Evolutionary conservation across 2,113 vertebrate genomes (phyloP).

Genomic region (Phalacrocorax brasilianus): DNA sequence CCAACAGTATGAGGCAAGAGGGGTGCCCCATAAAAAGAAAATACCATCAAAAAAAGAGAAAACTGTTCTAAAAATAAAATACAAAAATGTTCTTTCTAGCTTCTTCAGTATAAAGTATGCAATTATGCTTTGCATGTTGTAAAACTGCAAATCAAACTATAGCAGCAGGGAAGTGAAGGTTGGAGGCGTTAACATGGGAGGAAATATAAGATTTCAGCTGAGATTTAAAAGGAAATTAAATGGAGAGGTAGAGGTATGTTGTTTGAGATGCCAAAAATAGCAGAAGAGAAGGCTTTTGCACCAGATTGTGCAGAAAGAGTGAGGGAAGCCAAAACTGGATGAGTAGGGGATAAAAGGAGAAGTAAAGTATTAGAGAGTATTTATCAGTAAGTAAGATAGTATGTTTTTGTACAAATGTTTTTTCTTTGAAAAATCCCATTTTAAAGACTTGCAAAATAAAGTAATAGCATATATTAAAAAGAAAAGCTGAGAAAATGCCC

Average conservation of each 20-base stretch:
- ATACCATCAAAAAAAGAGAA: neutral
- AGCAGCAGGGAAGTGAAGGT: neutral
- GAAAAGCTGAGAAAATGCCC: neutral
- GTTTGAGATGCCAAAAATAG: neutral
- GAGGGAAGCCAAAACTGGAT: neutral
- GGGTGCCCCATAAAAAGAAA: neutral
- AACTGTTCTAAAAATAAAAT: neutral
- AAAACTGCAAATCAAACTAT: neutral
- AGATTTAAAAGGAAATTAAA: conserved; percentile 9
- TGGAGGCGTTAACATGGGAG: neutral
- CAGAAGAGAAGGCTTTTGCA: neutral
- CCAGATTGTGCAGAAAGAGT: neutral
- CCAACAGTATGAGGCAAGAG: neutral
- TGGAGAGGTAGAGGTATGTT: neutral
- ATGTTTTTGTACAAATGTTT: neutral
- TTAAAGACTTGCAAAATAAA: neutral
- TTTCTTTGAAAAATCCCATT: neutral
- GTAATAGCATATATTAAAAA: neutral
- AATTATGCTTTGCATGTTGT: neutral
- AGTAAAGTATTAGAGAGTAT: neutral
- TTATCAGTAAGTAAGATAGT: neutral
- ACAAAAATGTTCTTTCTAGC: neutral
- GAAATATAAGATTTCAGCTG: neutral
- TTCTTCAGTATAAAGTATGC: neutral
- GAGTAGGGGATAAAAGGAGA: neutral